These are phyloP conservation scores for Anoura caudifer DNA, from an alignment of 2,113 vertebrate genomes.

Conservation along the genomic window DNA sequence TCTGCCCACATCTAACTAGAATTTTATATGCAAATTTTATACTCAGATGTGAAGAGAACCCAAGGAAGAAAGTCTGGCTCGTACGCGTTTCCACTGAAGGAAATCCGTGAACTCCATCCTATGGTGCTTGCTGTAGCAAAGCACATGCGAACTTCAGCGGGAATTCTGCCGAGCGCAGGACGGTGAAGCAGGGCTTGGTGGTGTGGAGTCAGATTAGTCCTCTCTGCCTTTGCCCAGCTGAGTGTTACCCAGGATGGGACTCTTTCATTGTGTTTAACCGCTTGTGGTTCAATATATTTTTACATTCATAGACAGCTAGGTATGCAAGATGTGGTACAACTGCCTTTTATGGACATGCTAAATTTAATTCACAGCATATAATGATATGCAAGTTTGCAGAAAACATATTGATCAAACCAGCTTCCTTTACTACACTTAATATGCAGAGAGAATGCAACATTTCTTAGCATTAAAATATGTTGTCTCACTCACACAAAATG, in stretches of 20 bases:
- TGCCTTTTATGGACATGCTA: slow-evolving; percentile 79
- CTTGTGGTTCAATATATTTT: slow-evolving; percentile 78
- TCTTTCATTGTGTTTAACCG: slow-evolving; percentile 67
- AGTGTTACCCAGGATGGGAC: slow-evolving; percentile 68
- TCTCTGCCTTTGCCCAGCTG: slow-evolving; percentile 73
- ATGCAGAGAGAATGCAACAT: slow-evolving; percentile 69
- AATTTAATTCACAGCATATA: slow-evolving; percentile 81
- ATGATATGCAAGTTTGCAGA: slow-evolving; percentile 78
- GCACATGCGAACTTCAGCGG: slow-evolving; percentile 25
- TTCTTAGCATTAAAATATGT: slow-evolving; percentile 77
- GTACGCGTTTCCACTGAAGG: slow-evolving; percentile 49
- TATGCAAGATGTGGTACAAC: slow-evolving; percentile 77
- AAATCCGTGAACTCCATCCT: background rate
- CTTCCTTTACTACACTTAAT: slow-evolving; percentile 80
- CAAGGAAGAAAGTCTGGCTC: slow-evolving; percentile 47
- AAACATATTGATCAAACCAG: slow-evolving; percentile 81
- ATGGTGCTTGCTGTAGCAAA: background rate
- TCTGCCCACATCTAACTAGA: slow-evolving; percentile 28
- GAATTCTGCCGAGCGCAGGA: slow-evolving; percentile 58
- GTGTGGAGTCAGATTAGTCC: slow-evolving; percentile 81
- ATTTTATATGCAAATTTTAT: slow-evolving; percentile 43
- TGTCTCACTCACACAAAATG: slow-evolving; percentile 78
- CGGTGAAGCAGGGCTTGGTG: background rate
- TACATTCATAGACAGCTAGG: slow-evolving; percentile 79
- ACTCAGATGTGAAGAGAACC: slow-evolving; percentile 20